Base-by-base conservation (phyloP, 2,888 invertebrate genomes). In the Dasysyrphus albostriatus region DNA sequence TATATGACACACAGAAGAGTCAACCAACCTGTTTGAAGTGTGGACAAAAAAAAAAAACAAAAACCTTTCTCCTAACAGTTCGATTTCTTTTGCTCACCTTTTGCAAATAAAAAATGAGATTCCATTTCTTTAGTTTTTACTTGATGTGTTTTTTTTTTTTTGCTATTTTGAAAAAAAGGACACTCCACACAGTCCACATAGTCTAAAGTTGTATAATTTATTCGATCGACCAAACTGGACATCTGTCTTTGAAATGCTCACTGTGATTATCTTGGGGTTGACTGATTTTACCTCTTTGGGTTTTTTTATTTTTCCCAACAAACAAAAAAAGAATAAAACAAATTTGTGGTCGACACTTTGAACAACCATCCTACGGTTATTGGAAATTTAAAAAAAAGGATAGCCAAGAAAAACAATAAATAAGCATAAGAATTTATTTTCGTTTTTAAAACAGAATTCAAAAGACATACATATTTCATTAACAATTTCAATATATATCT, bases 181-280 rank as follows among this genome's bases (percentile, higher is more conserved):
- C 47, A 76, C 42, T 67, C 37, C n/a, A 44, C 65, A 24, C 24
- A 24, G 24, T 24, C 24, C 24, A 24, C 24, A 24, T 24, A 75
- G 78, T 72, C 74, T 39, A 70, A 47, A 81, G 78, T 82, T 78
- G 83, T 87, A 79, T 83, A 87, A 87, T 83, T 87, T 87, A 87
- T 87, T 87, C 83, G 87, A 83, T 79, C 78, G 87, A 87, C 87
- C 83, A 83, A 87, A 72, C 87, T 79, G 87, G 83, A 83, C 87
- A 79, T 83, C 78, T 87, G 83, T 87, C 83, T 83, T 83, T 79
- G 87, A 79, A 82, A 74, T 77, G 85, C 63, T 85, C 82, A 74
- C 85, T 74, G 77, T 85, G 85, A 85, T 85, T 85, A 85, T 85
- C 74, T 82, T 85, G 85, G 82, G 85, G 85, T 85, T 85, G 85